phyloP scores from a whole-genome alignment of 1,140 invertebrate species.

The Gonatopus flavifemur region DNA sequence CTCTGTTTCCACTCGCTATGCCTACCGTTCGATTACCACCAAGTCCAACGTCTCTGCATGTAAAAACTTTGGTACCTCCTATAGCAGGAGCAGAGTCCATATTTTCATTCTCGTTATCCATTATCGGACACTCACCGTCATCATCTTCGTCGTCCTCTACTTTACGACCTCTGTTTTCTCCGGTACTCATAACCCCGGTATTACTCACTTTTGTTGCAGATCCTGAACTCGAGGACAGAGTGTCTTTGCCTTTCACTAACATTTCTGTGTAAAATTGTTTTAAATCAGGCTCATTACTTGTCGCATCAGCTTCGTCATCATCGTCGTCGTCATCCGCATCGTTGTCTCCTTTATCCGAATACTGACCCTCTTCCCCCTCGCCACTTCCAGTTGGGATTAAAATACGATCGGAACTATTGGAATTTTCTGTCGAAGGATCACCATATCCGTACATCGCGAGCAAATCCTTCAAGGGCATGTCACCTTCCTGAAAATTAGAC shows the following conservation, averaged over 20 bases:
- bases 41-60: conserved; percentile 14
- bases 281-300: conserved; percentile 51
- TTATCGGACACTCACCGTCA: conserved; percentile 28
- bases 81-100: conserved; percentile 13
- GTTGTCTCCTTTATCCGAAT: conserved; percentile 53
- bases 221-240: conserved; percentile 23
- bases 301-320: conserved; percentile 46
- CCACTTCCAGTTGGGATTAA: conserved; percentile 40
- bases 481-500: conserved; percentile 62
- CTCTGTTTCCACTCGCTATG: conserved; percentile 8
- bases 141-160: conserved; percentile 31
- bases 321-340: conserved; percentile 55
- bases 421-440: conserved; percentile 47
- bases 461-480: conserved; percentile 93
- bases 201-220: conserved; percentile 31
- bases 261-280: conserved; percentile 63
- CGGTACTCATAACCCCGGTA: conserved; percentile 6
- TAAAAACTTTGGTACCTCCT: conserved; percentile 1
- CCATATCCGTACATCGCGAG: conserved; percentile 84
- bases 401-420: conserved; percentile 47
- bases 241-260: conserved; percentile 58
- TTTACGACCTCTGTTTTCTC: conserved; percentile 15
- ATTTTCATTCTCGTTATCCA: conserved; percentile 11
- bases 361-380: conserved; percentile 37
- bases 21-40: conserved; percentile 8